A percentile compares a stretch with the other conserved stretches of the same genome.
Evolutionary conservation across 2,797 vertebrate genomes (phyloP).

Genomic region (Clarias pachynema): DNA sequence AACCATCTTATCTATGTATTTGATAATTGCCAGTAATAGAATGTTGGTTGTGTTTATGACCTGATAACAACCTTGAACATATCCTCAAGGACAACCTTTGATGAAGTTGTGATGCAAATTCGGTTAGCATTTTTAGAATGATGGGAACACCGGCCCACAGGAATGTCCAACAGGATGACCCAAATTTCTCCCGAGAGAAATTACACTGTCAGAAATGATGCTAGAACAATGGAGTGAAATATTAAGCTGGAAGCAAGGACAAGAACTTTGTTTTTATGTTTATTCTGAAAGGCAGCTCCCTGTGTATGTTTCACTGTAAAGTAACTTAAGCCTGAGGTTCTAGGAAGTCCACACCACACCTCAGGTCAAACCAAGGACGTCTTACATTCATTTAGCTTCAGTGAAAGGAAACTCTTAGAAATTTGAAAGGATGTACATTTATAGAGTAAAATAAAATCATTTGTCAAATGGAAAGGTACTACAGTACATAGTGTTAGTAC

Average conservation of each 20-base stretch:
- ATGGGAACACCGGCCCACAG: conserved; percentile 36
- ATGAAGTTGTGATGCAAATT: conserved; percentile 6
- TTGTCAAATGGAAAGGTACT: neutral
- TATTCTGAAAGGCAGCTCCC: conserved; percentile 57
- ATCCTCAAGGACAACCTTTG: neutral
- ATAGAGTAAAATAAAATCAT: neutral
- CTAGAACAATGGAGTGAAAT: conserved; percentile 72
- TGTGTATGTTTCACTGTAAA: neutral
- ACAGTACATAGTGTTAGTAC: neutral
- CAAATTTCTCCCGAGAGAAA: conserved; percentile 68
- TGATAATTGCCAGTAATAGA: neutral
- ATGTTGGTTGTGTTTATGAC: neutral
- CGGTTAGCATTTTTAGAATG: conserved; percentile 37
- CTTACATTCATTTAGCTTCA: neutral
- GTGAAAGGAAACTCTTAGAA: neutral
- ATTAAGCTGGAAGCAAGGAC: conserved; percentile 41
- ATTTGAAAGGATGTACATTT: conserved; percentile 17
- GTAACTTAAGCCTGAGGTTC: neutral
- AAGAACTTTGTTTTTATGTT: conserved; percentile 71
- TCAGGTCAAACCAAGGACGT: conserved; percentile 23
- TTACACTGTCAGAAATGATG: conserved; percentile 53
- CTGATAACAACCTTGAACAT: conserved; percentile 3
- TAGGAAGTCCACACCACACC: conserved; percentile 39
- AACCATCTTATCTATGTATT: neutral
- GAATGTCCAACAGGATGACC: conserved; percentile 57